Percentiles rank a stretch among this genome's conserved stretches.
These are phyloP conservation scores for Aricia artaxerxes DNA, from an alignment of 2,888 invertebrate genomes.

Conservation along the genomic window DNA sequence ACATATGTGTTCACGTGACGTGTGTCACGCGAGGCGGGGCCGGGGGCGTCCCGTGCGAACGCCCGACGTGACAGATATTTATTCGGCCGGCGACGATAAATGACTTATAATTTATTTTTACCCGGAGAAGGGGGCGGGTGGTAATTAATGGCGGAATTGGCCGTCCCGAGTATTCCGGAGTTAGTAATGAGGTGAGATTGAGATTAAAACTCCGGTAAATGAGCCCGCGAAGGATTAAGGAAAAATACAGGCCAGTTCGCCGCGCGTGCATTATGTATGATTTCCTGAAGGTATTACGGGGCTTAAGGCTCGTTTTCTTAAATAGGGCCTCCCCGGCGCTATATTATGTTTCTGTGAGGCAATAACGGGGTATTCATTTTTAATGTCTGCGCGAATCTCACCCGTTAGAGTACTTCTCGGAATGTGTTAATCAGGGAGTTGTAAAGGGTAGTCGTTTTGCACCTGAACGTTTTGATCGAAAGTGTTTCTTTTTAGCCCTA, in stretches of 20 bases:
- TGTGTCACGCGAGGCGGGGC: constrained; percentile 67
- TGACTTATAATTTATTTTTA: constrained; percentile 80
- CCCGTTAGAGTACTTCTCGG: not conserved
- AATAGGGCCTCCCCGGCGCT: constrained; percentile 37
- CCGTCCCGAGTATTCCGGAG: constrained; percentile 77
- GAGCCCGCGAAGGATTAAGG: constrained; percentile 69
- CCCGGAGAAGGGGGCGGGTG: constrained; percentile 63
- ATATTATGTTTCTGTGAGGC: constrained; percentile 29
- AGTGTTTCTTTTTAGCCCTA: too few relatives aligned
- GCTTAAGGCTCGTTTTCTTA: constrained; percentile 37
- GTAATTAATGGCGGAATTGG: constrained; percentile 79
- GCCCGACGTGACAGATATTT: constrained; percentile 70
- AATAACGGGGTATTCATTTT: constrained; percentile 4
- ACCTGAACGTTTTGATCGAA: not conserved
- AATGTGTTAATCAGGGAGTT: not conserved
- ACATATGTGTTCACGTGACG: constrained; percentile 62
- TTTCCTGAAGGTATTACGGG: constrained; percentile 37
- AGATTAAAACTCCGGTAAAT: constrained; percentile 77
- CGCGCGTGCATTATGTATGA: constrained; percentile 47
- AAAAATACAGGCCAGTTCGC: constrained; percentile 45
- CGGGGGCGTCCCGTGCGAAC: constrained; percentile 54
- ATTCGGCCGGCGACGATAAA: constrained; percentile 71
- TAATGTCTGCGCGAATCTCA: not conserved
- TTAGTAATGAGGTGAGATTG: constrained; percentile 78
- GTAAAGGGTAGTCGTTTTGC: not conserved